These are phyloP conservation scores for Kryptopterus vitreolus DNA, from an alignment of 2,797 vertebrate species.

Conservation along the genomic window DNA sequence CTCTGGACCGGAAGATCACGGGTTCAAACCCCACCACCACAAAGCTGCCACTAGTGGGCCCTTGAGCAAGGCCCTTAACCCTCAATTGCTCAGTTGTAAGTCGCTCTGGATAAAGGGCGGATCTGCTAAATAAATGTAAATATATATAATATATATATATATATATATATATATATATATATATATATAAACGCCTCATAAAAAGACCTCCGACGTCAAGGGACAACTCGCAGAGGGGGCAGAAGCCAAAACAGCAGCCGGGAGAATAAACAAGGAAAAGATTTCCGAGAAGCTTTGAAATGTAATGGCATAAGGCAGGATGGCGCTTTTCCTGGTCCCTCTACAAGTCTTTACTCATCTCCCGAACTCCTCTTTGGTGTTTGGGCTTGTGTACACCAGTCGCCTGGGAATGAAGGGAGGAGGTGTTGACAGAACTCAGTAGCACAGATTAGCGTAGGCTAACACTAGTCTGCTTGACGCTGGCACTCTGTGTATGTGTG, in stretches of 20 bases:
- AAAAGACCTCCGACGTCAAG: constrained; percentile 14
- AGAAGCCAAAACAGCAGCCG: constrained; percentile 24
- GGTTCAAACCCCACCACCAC: too few species aligned
- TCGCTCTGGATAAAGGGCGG: too few species aligned
- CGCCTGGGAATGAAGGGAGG: constrained; percentile 55
- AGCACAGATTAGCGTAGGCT: constrained; percentile 48
- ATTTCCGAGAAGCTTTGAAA: constrained; percentile 66
- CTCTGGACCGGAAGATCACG: too few species aligned
- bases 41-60: too few species aligned
- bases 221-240: constrained; percentile 27
- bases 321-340: constrained; percentile 7
- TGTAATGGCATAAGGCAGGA: constrained; percentile 19
- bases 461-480: constrained; percentile 33
- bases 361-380: constrained; percentile 32
- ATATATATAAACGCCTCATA: too few species aligned
- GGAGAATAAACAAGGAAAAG: constrained; percentile 10
- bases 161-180: too few species aligned
- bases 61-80: too few species aligned
- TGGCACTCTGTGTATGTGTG: constrained; percentile 18
- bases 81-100: too few species aligned
- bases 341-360: constrained; percentile 34
- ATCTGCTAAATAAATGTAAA: too few species aligned
- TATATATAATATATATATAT: too few species aligned
- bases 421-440: constrained; percentile 52
- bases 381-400: constrained; percentile 32